Conservation (phyloP, 2,888 invertebrate species). For the Oegoconia quadripuncta region DNA sequence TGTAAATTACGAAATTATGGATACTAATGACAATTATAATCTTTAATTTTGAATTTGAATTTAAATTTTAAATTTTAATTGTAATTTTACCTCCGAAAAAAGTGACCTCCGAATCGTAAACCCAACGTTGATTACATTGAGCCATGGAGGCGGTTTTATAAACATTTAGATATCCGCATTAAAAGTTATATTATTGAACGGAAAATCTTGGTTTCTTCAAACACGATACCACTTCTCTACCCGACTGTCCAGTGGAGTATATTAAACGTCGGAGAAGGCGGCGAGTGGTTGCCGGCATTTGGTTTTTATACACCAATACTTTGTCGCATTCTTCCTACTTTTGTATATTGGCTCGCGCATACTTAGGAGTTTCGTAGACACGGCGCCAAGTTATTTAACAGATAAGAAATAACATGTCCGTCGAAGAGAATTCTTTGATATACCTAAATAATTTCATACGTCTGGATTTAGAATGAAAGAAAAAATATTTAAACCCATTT, state of each 20-base stretch:
- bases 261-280: constrained; percentile 68
- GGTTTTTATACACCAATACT: constrained; percentile 79
- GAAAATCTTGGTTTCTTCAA: background rate
- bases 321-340: constrained; percentile 73
- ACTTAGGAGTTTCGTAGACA: constrained; percentile 26
- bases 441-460: background rate
- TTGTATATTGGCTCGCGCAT: constrained; percentile 63
- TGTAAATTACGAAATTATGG: too few relatives aligned
- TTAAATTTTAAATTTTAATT: too few relatives aligned
- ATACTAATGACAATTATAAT: too few relatives aligned
- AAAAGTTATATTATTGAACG: too few relatives aligned
- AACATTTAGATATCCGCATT: too few relatives aligned
- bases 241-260: constrained; percentile 57
- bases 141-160: too few relatives aligned
- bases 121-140: too few relatives aligned
- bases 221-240: constrained; percentile 27
- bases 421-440: background rate
- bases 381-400: constrained; percentile 4
- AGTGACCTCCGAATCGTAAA: too few relatives aligned
- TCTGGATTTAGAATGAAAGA: background rate
- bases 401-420: background rate
- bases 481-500: background rate
- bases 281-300: constrained; percentile 65
- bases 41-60: too few relatives aligned
- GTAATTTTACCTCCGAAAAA: too few relatives aligned